Percentiles rank a stretch among this genome's conserved stretches.
phyloP scores from a whole-genome alignment of 2,113 vertebrate species.

The Tyto alba region DNA sequence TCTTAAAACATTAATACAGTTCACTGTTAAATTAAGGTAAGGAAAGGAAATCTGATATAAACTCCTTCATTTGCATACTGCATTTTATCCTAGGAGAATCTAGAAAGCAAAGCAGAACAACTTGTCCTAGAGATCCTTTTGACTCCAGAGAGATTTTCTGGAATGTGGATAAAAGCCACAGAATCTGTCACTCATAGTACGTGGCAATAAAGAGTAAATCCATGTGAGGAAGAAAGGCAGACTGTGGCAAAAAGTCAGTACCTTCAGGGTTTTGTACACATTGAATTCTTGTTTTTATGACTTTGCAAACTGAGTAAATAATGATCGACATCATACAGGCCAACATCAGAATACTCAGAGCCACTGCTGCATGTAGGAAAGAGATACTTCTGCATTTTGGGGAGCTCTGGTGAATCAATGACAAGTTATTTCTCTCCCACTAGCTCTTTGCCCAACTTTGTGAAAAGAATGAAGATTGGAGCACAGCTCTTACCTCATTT shows the following conservation, averaged over 20 bases:
- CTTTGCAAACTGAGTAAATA: not conserved
- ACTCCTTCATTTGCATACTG: not conserved
- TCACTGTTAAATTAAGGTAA: constrained; percentile 96
- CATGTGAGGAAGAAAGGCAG: not conserved
- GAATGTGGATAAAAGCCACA: not conserved
- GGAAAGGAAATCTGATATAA: not conserved
- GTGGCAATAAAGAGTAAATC: not conserved
- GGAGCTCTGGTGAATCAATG: not conserved
- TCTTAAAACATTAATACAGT: constrained; percentile 95
- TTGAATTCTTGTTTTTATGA: not conserved
- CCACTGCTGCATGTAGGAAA: not conserved
- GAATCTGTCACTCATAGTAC: not conserved
- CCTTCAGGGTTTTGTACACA: not conserved
- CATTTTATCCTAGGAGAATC: not conserved
- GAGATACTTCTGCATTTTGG: not conserved
- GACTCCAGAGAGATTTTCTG: not conserved
- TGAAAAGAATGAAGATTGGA: not conserved
- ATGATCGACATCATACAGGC: not conserved
- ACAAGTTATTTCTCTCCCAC: not conserved
- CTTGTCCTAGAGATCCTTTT: not conserved
- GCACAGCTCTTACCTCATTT: not conserved
- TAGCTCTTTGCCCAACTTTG: not conserved
- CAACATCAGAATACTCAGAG: not conserved
- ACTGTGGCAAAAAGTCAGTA: not conserved
- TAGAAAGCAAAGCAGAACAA: not conserved